A percentile compares a stretch with the other conserved stretches of the same genome.
phyloP scores from a whole-genome alignment of 2,888 invertebrate genomes.

The Eristalis tenax region DNA sequence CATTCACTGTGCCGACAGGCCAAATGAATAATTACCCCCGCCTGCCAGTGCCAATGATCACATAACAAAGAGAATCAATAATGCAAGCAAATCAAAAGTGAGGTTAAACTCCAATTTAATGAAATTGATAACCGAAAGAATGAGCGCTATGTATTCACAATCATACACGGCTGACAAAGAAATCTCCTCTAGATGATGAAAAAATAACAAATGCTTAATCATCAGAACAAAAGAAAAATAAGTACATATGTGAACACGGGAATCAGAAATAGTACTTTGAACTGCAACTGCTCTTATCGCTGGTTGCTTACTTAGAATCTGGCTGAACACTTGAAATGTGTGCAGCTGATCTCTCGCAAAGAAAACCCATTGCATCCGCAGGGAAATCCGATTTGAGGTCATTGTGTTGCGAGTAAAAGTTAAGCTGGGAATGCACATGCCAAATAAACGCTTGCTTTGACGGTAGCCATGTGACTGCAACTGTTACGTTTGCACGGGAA shows the following conservation, averaged over 20 bases:
- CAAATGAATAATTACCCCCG: background rate
- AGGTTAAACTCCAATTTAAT: constrained; percentile 1
- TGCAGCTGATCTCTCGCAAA: background rate
- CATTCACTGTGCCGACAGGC: background rate
- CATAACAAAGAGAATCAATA: background rate
- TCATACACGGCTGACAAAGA: background rate
- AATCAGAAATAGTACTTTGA: background rate
- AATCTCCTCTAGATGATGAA: background rate
- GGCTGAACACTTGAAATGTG: background rate
- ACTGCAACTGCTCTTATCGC: background rate
- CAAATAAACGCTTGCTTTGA: background rate
- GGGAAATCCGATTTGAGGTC: background rate
- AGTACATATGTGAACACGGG: background rate
- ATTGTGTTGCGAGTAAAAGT: background rate
- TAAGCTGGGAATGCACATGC: background rate
- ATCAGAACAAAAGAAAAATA: background rate
- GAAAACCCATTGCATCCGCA: background rate
- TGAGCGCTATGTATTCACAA: background rate
- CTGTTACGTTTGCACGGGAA: background rate
- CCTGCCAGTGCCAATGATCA: background rate
- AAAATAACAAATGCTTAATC: background rate
- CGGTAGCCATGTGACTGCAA: background rate
- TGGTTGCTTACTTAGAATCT: background rate
- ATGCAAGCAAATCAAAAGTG: background rate
- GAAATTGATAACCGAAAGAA: background rate